Evolutionary conservation across 2,113 vertebrate species (phyloP).

Genomic region (Triplophysa rosa): DNA sequence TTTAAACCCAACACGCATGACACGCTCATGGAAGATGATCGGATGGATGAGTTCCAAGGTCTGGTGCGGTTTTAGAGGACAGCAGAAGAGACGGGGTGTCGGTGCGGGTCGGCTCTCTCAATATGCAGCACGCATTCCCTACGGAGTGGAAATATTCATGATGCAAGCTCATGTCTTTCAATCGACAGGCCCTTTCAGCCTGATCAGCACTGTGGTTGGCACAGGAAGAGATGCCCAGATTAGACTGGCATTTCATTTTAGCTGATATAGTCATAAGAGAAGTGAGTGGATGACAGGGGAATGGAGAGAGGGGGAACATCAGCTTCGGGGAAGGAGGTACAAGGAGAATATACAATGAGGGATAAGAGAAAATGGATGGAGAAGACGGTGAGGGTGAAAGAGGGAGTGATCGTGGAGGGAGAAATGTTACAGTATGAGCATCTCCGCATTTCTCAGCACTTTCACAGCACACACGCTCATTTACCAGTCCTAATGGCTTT

Average conservation of each 20-base stretch:
- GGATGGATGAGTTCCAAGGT: conserved; percentile 10
- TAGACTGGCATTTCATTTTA: conserved; percentile 38
- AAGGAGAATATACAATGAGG: conserved; percentile 18
- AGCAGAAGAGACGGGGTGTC: background rate
- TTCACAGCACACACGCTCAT: conserved; percentile 10
- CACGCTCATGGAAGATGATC: conserved; percentile 41
- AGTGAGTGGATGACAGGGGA: background rate
- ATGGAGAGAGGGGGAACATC: background rate
- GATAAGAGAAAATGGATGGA: background rate
- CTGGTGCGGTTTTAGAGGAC: background rate
- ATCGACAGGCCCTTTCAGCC: conserved; percentile 52
- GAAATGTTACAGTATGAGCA: background rate
- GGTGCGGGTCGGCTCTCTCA: background rate
- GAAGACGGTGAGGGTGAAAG: conserved; percentile 1
- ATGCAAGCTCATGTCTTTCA: conserved; percentile 49
- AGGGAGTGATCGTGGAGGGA: background rate
- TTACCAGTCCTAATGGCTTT: conserved; percentile 10
- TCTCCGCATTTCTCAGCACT: conserved; percentile 15
- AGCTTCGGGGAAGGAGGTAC: conserved; percentile 12
- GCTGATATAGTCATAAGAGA: conserved; percentile 38
- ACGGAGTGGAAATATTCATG: conserved; percentile 43
- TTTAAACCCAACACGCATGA: conserved; percentile 8
- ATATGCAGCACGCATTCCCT: conserved; percentile 23
- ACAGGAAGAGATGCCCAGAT: conserved; percentile 29
- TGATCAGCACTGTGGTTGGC: conserved; percentile 50